phyloP scores from a whole-genome alignment of 2,888 invertebrate species.

The Melangyna quadrimaculata region DNA sequence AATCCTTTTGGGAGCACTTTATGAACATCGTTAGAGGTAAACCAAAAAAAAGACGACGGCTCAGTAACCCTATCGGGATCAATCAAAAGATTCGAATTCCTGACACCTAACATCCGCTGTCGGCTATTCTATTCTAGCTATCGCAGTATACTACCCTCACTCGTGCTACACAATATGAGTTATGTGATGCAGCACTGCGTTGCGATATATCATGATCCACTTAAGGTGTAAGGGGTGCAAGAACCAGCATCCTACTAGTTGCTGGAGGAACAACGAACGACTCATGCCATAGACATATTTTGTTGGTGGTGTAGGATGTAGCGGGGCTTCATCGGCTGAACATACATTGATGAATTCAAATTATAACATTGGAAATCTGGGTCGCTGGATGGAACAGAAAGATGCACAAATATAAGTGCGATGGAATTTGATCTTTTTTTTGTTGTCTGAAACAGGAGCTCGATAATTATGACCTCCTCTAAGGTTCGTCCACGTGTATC shows the following conservation, averaged over 20 bases:
- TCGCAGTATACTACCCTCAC: neutral
- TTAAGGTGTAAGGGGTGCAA: conserved; percentile 47
- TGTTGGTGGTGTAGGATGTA: neutral
- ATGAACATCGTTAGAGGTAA: conserved; percentile 7
- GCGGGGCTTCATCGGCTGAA: neutral
- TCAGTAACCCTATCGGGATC: conserved; percentile 54
- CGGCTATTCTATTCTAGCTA: conserved; percentile 29
- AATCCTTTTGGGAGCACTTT: conserved; percentile 48
- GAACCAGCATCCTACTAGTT: conserved; percentile 32
- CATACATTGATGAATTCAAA: conserved; percentile 17
- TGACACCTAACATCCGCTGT: conserved; percentile 70
- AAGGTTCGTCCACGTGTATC: conserved; percentile 31
- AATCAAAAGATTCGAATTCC: conserved; percentile 54
- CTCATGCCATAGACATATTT: neutral
- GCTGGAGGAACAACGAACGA: neutral
- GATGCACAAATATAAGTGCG: neutral
- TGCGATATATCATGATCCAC: conserved; percentile 52
- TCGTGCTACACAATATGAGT: conserved; percentile 44
- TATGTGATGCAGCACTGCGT: conserved; percentile 15
- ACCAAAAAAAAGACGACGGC: neutral
- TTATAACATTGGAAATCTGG: conserved; percentile 51
- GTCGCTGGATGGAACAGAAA: conserved; percentile 50
- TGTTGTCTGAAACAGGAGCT: conserved; percentile 59
- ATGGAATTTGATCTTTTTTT: conserved; percentile 62
- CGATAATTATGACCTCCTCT: conserved; percentile 45